These are phyloP conservation scores for Microcebus ravelobensis DNA, from an alignment of 2,113 vertebrate species.

Conservation along the genomic window DNA sequence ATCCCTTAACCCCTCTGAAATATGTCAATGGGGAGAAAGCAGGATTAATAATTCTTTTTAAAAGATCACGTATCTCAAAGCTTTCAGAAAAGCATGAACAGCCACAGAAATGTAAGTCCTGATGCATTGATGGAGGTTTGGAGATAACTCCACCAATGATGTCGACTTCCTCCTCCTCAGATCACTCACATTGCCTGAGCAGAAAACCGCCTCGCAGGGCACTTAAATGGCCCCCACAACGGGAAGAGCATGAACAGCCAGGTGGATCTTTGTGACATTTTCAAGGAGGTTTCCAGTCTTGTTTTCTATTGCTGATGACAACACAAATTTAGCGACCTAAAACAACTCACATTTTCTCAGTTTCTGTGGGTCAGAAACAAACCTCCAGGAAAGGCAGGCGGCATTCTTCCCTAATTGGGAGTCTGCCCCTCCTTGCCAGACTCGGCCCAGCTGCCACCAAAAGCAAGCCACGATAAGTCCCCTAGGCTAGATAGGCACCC, in stretches of 20 bases:
- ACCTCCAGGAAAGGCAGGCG: neutral
- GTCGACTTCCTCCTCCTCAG: too few species aligned
- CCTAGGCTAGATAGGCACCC: neutral
- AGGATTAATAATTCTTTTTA: neutral
- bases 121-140: accelerated
- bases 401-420: too few species aligned
- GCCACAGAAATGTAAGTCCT: neutral
- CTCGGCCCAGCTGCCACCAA: neutral
- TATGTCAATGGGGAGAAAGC: too few species aligned
- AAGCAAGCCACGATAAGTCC: neutral
- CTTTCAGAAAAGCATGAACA: neutral
- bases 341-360: neutral
- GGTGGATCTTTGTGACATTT: neutral
- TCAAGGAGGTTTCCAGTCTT: neutral
- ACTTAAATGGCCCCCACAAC: accelerated
- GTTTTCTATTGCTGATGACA: neutral
- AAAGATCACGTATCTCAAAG: neutral
- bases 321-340: neutral
- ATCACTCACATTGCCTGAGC: neutral
- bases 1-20: neutral
- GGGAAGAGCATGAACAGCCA: neutral
- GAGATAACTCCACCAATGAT: accelerated
- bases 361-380: neutral
- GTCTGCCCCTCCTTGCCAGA: neutral
- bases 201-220: neutral